Evolutionary conservation across 2,888 invertebrate genomes (phyloP).

Genomic region (Herminia tarsipennalis): DNA sequence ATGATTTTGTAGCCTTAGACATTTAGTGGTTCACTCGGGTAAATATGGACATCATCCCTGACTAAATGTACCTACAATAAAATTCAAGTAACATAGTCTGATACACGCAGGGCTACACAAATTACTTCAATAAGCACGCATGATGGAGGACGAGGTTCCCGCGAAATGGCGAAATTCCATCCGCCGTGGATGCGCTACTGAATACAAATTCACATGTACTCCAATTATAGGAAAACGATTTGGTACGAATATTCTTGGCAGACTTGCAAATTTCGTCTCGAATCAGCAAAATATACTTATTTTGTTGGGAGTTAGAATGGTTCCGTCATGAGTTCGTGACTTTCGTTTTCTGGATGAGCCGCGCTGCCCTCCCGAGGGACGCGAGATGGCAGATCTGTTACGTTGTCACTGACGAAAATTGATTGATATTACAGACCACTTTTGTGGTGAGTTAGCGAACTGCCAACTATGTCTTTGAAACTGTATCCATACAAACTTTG

Average conservation of each 20-base stretch:
- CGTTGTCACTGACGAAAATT: conserved; percentile 36
- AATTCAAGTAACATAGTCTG: conserved; percentile 53
- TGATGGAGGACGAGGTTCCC: conserved; percentile 77
- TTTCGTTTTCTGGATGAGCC: conserved; percentile 65
- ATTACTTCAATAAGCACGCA: conserved; percentile 83
- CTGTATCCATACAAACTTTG: neutral
- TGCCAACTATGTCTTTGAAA: conserved; percentile 7
- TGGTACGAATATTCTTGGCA: conserved; percentile 85
- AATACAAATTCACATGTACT: conserved; percentile 86
- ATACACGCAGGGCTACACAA: conserved; percentile 70
- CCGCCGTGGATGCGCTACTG: conserved; percentile 82
- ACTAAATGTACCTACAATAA: conserved; percentile 45
- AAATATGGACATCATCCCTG: neutral
- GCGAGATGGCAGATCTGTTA: conserved; percentile 44
- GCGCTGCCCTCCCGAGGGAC: conserved; percentile 53
- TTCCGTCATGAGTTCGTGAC: conserved; percentile 71
- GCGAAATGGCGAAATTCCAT: conserved; percentile 81
- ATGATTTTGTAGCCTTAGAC: neutral
- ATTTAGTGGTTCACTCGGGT: neutral
- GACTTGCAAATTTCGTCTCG: conserved; percentile 84
- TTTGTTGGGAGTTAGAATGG: conserved; percentile 76
- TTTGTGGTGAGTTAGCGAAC: conserved; percentile 15
- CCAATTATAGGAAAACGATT: conserved; percentile 86
- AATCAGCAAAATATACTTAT: conserved; percentile 85
- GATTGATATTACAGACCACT: conserved; percentile 33